phyloP scores from a whole-genome alignment of 1,140 invertebrate genomes.

The Episyrphus balteatus region DNA sequence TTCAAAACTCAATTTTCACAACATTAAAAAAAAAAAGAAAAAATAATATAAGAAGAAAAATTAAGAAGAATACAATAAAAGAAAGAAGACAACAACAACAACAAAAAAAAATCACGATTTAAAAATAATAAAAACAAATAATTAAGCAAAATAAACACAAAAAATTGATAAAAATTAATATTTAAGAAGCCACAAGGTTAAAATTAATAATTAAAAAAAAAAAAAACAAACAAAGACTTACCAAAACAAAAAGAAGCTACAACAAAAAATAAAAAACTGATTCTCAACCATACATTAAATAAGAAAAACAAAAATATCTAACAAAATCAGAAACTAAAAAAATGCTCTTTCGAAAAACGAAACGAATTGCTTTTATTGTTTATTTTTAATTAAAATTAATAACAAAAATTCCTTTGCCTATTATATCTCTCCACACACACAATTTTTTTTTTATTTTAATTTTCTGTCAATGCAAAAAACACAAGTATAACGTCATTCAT shows the following conservation, averaged over 20 bases:
- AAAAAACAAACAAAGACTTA: too few species aligned
- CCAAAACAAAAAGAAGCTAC: too few species aligned
- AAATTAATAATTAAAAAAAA: too few species aligned
- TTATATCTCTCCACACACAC: too few species aligned
- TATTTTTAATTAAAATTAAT: too few species aligned
- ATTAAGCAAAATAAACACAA: neutral
- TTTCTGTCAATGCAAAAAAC: neutral
- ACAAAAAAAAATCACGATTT: conserved; percentile 2
- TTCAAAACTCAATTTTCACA: conserved; percentile 24
- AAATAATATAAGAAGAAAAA: conserved; percentile 10
- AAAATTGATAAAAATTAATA: neutral
- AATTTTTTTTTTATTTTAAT: too few species aligned
- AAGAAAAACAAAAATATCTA: neutral
- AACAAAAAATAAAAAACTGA: too few species aligned
- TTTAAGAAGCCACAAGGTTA: neutral
- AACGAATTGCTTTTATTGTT: too few species aligned
- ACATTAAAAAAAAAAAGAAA: conserved; percentile 16
- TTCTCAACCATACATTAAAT: neutral
- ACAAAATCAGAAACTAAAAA: neutral
- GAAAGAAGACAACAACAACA: conserved; percentile 5
- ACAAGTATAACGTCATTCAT: too few species aligned
- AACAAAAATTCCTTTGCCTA: too few species aligned
- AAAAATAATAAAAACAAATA: neutral
- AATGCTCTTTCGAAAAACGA: neutral
- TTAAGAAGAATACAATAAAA: conserved; percentile 7